These are phyloP conservation scores for Melanargia galathea DNA, from an alignment of 2,888 invertebrate species.

Conservation along the genomic window DNA sequence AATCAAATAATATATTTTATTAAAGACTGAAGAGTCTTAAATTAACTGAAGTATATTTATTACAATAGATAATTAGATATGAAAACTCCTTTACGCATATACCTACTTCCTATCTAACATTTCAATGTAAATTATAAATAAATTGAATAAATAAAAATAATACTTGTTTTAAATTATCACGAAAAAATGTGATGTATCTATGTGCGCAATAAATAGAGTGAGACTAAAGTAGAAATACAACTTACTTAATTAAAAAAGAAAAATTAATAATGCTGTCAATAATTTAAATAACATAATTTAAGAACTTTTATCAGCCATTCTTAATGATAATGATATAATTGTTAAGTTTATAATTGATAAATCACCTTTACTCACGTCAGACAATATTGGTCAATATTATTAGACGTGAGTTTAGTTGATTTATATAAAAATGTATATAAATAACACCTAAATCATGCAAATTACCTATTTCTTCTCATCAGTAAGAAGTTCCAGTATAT, in stretches of 20 bases:
- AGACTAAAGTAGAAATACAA: neutral
- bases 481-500: conserved; percentile 89
- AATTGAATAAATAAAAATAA: neutral
- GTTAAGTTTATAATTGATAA: neutral
- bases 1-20: too few relatives aligned
- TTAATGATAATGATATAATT: neutral
- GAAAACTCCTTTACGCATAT: neutral
- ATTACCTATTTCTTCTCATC: conserved; percentile 58
- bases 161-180: neutral
- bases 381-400: neutral
- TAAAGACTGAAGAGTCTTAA: too few relatives aligned
- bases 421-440: neutral
- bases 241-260: neutral
- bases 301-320: neutral
- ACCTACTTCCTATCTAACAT: neutral
- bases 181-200: neutral
- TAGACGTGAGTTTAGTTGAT: neutral
- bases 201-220: conserved; percentile 1
- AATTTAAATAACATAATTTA: neutral
- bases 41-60: too few relatives aligned
- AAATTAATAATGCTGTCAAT: neutral
- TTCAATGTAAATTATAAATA: too few relatives aligned
- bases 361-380: neutral
- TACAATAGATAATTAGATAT: neutral
- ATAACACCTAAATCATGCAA: conserved; percentile 4